phyloP scores from a whole-genome alignment of 2,113 vertebrate genomes.

The Hemichromis elongatus region DNA sequence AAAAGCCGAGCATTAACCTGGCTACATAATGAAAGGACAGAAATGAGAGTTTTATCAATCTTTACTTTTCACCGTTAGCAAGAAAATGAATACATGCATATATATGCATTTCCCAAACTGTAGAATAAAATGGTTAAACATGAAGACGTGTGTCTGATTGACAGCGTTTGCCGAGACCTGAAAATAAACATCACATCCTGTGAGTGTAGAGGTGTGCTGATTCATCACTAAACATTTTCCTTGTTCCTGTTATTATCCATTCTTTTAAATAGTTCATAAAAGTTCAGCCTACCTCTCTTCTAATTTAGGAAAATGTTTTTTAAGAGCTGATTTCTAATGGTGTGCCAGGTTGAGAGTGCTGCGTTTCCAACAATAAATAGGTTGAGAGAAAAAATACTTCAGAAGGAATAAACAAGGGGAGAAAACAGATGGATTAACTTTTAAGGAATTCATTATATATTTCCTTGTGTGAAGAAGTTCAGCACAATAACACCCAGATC shows the following conservation, averaged over 20 bases:
- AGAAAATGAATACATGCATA: background rate
- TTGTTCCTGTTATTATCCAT: background rate
- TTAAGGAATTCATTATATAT: background rate
- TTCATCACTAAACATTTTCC: background rate
- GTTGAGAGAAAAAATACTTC: conserved; percentile 15
- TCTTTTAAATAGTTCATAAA: background rate
- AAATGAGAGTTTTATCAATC: background rate
- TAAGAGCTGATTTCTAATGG: background rate
- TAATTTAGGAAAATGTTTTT: conserved; percentile 38
- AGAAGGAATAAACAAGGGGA: background rate
- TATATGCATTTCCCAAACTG: background rate
- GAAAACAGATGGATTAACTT: conserved; percentile 33
- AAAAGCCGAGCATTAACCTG: background rate
- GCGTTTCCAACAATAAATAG: background rate
- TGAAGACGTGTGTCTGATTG: background rate
- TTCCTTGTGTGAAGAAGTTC: conserved; percentile 19
- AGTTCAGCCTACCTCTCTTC: conserved; percentile 16
- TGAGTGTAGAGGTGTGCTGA: background rate
- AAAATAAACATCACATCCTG: background rate
- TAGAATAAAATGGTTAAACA: background rate
- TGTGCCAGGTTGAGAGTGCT: background rate
- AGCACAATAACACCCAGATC: background rate
- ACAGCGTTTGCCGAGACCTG: background rate
- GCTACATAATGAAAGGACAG: background rate
- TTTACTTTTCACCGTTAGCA: background rate